Evolutionary conservation across 64 coral and sea anemone genomes (phyloP), one percentile per base, ranked within the genome.

Genomic region (Actinia equina): DNA sequence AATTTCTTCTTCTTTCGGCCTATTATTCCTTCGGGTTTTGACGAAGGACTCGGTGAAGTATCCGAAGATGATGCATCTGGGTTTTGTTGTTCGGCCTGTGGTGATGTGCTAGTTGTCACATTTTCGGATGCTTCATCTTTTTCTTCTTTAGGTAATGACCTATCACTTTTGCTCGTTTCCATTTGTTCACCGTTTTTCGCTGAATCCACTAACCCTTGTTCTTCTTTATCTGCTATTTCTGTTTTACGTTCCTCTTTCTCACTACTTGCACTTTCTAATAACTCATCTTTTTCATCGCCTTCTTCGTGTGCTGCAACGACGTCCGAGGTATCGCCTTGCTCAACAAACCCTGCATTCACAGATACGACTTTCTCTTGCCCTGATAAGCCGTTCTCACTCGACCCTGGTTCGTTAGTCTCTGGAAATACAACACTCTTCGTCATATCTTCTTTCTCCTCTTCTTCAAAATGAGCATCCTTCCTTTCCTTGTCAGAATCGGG

Each of bases 1-100:
- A 85, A 6, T 59, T 85, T 85, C 26, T 85, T 85, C 25, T 85
- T 85, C 16, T 85, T 85, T 85, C 78, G 42, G 42, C 78, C 78
- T 0, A 74, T 13, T 30, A 74, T 14, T n/a, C 69, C 69, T 74
- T 74, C 69, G 25, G 46, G 80, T 82, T 52, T 82, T 6, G 80
- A 18, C 3, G 77, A 57, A 22, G 42, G 22, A 46, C 45, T 49
- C 3, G 80, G 80, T 12, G 80, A 82, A 2, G 22, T 25, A 25
- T 74, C 69, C 3, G 69, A 74, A 41, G 26, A 7, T 7, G 63
- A 69, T 23, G 19, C 1, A 4, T 42, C 69, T 3, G 69, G 22
- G 26, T 13, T 41, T 74, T 74, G 7, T 42, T 10, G 14, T 9
- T 74, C 69, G 11, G 69, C 0, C 25, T 74, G 69, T 74, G 69